phyloP scores from a whole-genome alignment of 1,140 invertebrate genomes.

The Lasioglossum albipes region DNA sequence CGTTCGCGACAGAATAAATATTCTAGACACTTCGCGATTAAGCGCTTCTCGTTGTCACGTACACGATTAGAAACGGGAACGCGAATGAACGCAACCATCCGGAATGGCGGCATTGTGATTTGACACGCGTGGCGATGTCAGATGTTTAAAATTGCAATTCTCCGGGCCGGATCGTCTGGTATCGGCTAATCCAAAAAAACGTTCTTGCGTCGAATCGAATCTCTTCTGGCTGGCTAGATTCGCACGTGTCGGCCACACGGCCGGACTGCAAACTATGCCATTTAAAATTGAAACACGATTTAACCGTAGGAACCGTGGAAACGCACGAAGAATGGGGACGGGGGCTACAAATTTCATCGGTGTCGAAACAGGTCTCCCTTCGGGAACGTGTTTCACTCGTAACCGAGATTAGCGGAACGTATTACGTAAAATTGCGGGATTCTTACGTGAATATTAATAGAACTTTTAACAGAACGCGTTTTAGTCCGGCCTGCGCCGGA shows the following conservation, averaged over 20 bases:
- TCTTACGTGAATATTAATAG: neutral
- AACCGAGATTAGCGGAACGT: neutral
- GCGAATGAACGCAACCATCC: slow-evolving; percentile 2
- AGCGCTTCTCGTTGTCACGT: slow-evolving; percentile 34
- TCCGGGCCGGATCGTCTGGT: neutral
- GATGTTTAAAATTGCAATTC: slow-evolving; percentile 48
- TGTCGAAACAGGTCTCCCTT: neutral
- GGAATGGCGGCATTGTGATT: slow-evolving; percentile 24
- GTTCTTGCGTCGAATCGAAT: slow-evolving; percentile 58
- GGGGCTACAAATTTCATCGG: neutral
- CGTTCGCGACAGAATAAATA: neutral
- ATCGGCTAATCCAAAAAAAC: slow-evolving; percentile 43
- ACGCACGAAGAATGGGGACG: neutral
- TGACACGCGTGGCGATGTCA: slow-evolving; percentile 36
- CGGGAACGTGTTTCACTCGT: neutral
- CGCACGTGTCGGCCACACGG: slow-evolving; percentile 45
- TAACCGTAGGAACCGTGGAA: slow-evolving; percentile 40
- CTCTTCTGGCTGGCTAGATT: slow-evolving; percentile 49
- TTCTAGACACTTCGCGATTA: too few relatives aligned
- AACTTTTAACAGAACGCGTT: neutral
- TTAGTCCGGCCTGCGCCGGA: too few relatives aligned
- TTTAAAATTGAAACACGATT: slow-evolving; percentile 40
- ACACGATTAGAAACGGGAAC: slow-evolving; percentile 23
- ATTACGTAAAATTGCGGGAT: neutral
- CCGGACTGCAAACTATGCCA: slow-evolving; percentile 7